Conservation (phyloP, 1,140 invertebrate genomes). For the Macrocentrus cingulum region DNA sequence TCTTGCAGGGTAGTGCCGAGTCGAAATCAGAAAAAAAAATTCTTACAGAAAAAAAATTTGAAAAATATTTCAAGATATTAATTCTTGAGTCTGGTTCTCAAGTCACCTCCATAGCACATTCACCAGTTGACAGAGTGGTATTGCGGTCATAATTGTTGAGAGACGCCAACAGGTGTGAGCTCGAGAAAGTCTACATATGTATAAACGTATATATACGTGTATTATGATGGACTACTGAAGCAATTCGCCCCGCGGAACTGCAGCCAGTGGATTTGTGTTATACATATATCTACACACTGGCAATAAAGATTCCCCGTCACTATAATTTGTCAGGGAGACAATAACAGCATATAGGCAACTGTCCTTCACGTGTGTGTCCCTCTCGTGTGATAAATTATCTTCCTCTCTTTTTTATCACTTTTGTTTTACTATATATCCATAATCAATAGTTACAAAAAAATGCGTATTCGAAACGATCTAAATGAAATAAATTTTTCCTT, state of each 20-base stretch:
- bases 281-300: constrained; percentile 42
- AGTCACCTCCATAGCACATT: constrained; percentile 19
- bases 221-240: constrained; percentile 21
- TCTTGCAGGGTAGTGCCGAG: no score
- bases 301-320: constrained; percentile 50
- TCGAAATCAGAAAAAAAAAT: no score
- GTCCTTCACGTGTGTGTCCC: background rate
- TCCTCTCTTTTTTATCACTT: background rate
- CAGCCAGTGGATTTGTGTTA: constrained; percentile 17
- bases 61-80: no score
- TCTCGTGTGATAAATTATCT: background rate
- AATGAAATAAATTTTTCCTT: no score
- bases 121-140: constrained; percentile 58
- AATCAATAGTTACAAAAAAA: no score
- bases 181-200: constrained; percentile 48
- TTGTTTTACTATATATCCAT: no score
- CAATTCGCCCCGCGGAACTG: constrained; percentile 16
- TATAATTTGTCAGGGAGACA: constrained; percentile 49
- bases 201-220: constrained; percentile 26
- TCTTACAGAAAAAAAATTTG: no score
- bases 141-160: constrained; percentile 57
- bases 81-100: background rate
- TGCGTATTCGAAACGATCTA: no score
- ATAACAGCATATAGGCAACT: constrained; percentile 41
- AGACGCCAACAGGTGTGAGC: constrained; percentile 53